phyloP scores from a whole-genome alignment of 1,140 invertebrate genomes.

The Calliphora vicina region DNA sequence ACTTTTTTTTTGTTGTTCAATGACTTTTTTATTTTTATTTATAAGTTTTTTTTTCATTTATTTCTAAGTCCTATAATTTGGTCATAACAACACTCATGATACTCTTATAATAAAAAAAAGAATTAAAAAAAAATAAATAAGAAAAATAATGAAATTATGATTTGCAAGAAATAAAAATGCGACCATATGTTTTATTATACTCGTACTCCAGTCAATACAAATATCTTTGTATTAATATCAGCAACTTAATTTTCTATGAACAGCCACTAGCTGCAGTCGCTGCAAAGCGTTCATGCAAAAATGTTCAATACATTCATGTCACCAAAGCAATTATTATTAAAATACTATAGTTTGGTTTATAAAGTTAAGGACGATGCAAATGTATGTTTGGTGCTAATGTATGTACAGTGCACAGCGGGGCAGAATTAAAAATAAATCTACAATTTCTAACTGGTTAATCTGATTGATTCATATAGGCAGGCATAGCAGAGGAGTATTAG shows the following conservation, averaged over 20 bases:
- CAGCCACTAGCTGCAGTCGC: background rate
- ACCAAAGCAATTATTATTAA: background rate
- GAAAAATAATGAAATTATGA: slow-evolving; percentile 14
- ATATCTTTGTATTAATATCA: slow-evolving; percentile 25
- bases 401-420: too few species aligned
- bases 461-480: too few species aligned
- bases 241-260: slow-evolving; percentile 23
- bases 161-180: background rate
- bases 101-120: background rate
- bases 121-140: background rate
- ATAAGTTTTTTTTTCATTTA: background rate
- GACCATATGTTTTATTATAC: background rate
- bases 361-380: too few species aligned
- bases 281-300: background rate
- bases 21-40: background rate
- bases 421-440: too few species aligned
- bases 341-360: background rate
- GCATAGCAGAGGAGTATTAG: too few species aligned
- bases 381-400: too few species aligned
- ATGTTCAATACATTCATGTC: background rate
- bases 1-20: slow-evolving; percentile 21
- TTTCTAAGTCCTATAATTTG: background rate
- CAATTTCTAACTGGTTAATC: too few species aligned
- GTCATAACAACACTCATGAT: background rate
- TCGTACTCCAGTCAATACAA: background rate